These are phyloP conservation scores for Acromyrmex heyeri DNA, from an alignment of 1,140 invertebrate genomes.

Conservation along the genomic window DNA sequence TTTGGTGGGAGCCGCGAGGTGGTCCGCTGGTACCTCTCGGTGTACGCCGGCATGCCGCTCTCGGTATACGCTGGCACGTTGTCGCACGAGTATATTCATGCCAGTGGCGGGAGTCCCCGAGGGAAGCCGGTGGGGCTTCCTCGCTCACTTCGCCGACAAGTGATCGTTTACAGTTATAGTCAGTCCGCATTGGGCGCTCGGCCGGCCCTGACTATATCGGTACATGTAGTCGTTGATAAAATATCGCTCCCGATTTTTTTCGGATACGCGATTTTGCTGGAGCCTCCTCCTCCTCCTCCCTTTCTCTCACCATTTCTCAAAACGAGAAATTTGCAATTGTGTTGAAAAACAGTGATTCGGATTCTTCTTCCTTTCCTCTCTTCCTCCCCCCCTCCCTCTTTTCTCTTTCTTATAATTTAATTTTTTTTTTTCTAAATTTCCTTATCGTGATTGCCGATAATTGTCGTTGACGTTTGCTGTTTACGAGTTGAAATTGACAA, in stretches of 20 bases:
- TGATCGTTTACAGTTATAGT: constrained; percentile 87
- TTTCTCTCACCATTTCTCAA: neutral
- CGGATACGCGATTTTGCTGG: constrained; percentile 14
- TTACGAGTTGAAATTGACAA: neutral
- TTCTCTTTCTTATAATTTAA: neutral
- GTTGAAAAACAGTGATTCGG: neutral
- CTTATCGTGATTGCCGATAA: neutral
- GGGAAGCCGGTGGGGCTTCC: constrained; percentile 58
- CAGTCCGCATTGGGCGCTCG: constrained; percentile 86
- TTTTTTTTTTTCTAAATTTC: neutral
- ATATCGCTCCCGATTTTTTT: constrained; percentile 33
- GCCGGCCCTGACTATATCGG: constrained; percentile 82
- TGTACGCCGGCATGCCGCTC: constrained; percentile 12
- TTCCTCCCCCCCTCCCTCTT: too few relatives aligned
- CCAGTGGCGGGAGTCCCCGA: constrained; percentile 63
- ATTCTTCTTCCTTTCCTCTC: too few relatives aligned
- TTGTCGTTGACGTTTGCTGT: neutral
- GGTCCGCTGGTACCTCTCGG: constrained; percentile 51
- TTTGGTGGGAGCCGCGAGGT: constrained; percentile 67
- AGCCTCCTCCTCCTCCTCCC: neutral
- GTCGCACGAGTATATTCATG: constrained; percentile 53
- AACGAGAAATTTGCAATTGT: neutral
- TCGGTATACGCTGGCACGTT: constrained; percentile 39
- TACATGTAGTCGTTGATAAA: constrained; percentile 27
- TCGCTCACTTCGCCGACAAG: constrained; percentile 82